Conservation (phyloP, 2,888 invertebrate species). For the Boloria euphrosyne region DNA sequence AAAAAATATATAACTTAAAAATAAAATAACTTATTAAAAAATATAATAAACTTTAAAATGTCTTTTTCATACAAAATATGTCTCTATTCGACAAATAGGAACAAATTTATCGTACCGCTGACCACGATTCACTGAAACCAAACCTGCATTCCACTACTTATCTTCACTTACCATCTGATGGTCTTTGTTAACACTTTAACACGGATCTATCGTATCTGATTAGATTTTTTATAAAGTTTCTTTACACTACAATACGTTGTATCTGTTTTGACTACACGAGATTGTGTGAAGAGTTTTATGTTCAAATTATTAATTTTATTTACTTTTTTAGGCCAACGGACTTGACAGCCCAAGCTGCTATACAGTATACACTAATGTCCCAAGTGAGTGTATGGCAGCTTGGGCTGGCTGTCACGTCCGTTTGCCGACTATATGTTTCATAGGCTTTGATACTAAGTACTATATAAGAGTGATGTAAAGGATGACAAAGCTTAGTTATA, state of each 20-base stretch:
- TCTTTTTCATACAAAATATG: constrained; percentile 14
- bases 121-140: constrained; percentile 40
- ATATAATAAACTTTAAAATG: neutral
- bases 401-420: too few species aligned
- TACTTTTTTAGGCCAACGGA: too few species aligned
- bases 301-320: neutral
- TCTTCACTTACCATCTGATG: constrained; percentile 37
- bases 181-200: constrained; percentile 63
- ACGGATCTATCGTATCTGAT: constrained; percentile 58
- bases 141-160: constrained; percentile 47
- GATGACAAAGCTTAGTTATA: too few species aligned
- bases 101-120: constrained; percentile 40
- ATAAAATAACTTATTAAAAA: too few species aligned
- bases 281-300: neutral
- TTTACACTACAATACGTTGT: constrained; percentile 18
- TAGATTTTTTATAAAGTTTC: constrained; percentile 49
- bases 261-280: constrained; percentile 16
- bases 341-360: too few species aligned
- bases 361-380: too few species aligned
- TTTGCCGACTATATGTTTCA: too few species aligned
- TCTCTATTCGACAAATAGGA: constrained; percentile 37
- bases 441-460: too few species aligned
- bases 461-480: too few species aligned
- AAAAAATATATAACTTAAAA: too few species aligned
- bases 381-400: too few species aligned